Evolutionary conservation across 1,140 invertebrate genomes (phyloP).

Genomic region (Portunus trituberculatus): DNA sequence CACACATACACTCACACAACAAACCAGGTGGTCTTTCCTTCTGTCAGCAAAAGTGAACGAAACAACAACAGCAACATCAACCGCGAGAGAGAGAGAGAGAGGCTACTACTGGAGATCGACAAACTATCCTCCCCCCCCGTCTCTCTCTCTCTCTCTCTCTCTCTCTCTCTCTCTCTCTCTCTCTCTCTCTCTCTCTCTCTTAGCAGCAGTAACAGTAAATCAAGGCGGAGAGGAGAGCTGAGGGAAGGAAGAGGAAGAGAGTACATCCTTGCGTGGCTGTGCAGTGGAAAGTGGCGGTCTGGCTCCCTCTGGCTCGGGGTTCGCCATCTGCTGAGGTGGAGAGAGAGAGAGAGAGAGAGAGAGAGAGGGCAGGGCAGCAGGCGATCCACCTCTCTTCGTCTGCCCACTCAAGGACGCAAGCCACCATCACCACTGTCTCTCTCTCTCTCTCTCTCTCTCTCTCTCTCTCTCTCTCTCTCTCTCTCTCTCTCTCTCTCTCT

Average conservation of each 20-base stretch:
- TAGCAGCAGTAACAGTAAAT: not conserved
- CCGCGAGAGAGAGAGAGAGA: not conserved
- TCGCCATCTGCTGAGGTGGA: slow-evolving; percentile 7
- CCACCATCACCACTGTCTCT: not conserved
- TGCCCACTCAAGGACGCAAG: slow-evolving; percentile 5
- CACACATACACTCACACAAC: not conserved
- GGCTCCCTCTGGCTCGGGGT: not conserved
- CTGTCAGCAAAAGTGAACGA: not conserved
- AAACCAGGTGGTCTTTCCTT: not conserved
- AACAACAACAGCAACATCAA: not conserved
- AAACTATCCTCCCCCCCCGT: no score
- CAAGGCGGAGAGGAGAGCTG: not conserved
- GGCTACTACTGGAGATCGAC: no score
- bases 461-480: slow-evolving; percentile 44
- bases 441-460: slow-evolving; percentile 48
- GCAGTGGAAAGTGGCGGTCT: not conserved
- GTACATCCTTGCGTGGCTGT: not conserved
- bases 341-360: not conserved
- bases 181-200: not conserved
- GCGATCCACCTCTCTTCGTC: slow-evolving; percentile 5
- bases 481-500: slow-evolving; percentile 47
- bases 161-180: not conserved
- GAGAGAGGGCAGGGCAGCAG: not conserved
- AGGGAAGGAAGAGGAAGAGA: not conserved
- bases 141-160: slow-evolving; percentile 5